phyloP scores from a whole-genome alignment of 64 coral and sea anemone species.

The Actinia equina region DNA sequence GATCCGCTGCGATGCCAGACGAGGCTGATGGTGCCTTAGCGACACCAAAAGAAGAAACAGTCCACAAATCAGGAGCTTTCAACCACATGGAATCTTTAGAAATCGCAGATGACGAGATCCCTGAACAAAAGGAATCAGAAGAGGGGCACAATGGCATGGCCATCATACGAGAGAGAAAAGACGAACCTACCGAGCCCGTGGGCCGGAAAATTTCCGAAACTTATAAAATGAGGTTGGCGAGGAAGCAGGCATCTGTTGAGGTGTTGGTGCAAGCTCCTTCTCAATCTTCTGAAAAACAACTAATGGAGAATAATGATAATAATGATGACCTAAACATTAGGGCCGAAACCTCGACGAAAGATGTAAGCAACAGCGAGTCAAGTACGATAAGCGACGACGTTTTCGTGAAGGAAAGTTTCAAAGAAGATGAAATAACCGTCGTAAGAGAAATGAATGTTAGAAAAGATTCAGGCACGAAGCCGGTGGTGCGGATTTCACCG shows the following conservation, averaged over 20 bases:
- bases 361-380: background rate
- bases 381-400: background rate
- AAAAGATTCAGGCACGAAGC: background rate
- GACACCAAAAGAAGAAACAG: background rate
- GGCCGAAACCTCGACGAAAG: background rate
- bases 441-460: background rate
- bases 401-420: background rate
- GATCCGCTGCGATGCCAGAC: background rate
- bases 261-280: background rate
- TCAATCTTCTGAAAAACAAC: background rate
- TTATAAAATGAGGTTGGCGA: background rate
- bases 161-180: background rate
- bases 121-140: background rate
- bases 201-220: background rate
- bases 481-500: background rate
- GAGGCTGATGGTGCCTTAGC: background rate
- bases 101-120: background rate
- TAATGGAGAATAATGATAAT: background rate
- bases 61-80: constrained; percentile 10
- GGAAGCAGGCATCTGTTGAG: background rate
- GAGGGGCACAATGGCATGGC: background rate
- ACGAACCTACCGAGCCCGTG: background rate
- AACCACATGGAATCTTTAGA: background rate
- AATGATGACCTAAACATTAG: background rate
- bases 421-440: constrained; percentile 7